Base-by-base conservation (phyloP, 2,113 vertebrate species). In the Porphyrio hochstetteri region DNA sequence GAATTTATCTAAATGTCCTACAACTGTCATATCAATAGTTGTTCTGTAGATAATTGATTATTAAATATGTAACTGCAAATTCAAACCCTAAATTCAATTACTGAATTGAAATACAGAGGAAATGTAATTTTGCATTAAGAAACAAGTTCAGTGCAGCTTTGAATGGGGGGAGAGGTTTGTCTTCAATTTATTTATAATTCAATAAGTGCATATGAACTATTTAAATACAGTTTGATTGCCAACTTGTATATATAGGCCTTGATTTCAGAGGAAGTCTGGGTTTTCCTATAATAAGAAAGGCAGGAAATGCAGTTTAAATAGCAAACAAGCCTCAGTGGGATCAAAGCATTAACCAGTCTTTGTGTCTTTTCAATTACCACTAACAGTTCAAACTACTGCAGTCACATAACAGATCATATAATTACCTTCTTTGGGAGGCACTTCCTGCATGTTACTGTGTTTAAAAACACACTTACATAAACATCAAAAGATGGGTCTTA, bases 281-380 rank as follows among this genome's bases (percentile, higher is more conserved):
- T 94, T 97, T 95, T 90, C 64, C 86, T 95, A 18, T 80, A 79
- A 92, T 33, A 94, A 91, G 42, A 74, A 91, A 93, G 40, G 31
- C 82, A 95, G 95, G 84, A 97, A 95, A 94, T 55, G 75, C 14
- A 80, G 50, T 86, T 92, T 42, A 23, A 90, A 36, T 67, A 61
- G 53, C 81, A 91, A 95, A 74, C 40, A 91, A 81, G 18, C 31
- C 48, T 82, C 29, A 29, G n/a, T 38, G 48, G 35, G 33, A 96
- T 95, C 74, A 94, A 96, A 97, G 75, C 76, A 92, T 92, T 93
- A 91, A 52, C 81, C 33, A 55, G 72, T 40, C 77, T 91, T 61
- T 55, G 8, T 86, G 46, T 77, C 83, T 89, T 52, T 97, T 90
- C 94, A 93, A 74, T 97, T 94, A 86, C 38, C 25, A 6, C 38